A percentile compares a stretch with the other conserved stretches of the same genome.
phyloP scores from a whole-genome alignment of 2,888 invertebrate genomes.

The Drosophila lacicola region DNA sequence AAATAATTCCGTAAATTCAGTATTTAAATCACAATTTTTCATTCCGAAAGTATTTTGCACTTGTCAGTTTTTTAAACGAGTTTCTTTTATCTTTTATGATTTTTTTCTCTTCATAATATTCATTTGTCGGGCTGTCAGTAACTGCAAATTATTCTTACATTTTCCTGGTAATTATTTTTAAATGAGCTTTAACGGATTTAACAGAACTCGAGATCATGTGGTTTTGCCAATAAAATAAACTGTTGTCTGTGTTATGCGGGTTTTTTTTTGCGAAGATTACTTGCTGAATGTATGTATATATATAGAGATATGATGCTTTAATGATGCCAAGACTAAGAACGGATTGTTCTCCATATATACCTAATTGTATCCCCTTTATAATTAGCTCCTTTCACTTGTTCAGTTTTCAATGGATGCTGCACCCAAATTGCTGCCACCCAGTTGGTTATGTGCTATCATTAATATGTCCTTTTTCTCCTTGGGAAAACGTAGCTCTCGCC shows the following conservation, averaged over 20 bases:
- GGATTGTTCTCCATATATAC: slow-evolving; percentile 20
- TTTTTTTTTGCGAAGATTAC: slow-evolving; percentile 46
- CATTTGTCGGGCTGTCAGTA: slow-evolving; percentile 25
- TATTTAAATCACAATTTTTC: slow-evolving; percentile 68
- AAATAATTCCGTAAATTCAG: slow-evolving; percentile 65
- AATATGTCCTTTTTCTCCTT: slow-evolving; percentile 98
- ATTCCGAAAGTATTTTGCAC: slow-evolving; percentile 62
- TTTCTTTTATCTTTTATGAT: slow-evolving; percentile 20
- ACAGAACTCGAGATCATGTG: slow-evolving; percentile 73
- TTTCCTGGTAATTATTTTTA: slow-evolving; percentile 57
- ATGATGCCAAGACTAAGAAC: slow-evolving; percentile 36
- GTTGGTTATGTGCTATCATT: slow-evolving; percentile 94
- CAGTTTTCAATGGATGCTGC: slow-evolving; percentile 72
- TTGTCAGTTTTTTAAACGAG: slow-evolving; percentile 49
- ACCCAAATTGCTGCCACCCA: slow-evolving; percentile 85
- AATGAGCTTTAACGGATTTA: slow-evolving; percentile 56
- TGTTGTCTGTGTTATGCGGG: slow-evolving; percentile 42
- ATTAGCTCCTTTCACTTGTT: slow-evolving; percentile 27
- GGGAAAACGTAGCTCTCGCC: slow-evolving; percentile 95
- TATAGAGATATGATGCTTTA: slow-evolving; percentile 26
- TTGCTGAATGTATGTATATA: slow-evolving; percentile 30
- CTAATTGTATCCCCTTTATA: slow-evolving; percentile 17
- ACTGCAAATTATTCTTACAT: slow-evolving; percentile 39
- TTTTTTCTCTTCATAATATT: slow-evolving; percentile 8
- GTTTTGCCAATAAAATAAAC: slow-evolving; percentile 65